These are phyloP conservation scores for Tokudaia tokunoshimensis DNA, from an alignment of 2,797 vertebrate species.

Conservation along the genomic window DNA sequence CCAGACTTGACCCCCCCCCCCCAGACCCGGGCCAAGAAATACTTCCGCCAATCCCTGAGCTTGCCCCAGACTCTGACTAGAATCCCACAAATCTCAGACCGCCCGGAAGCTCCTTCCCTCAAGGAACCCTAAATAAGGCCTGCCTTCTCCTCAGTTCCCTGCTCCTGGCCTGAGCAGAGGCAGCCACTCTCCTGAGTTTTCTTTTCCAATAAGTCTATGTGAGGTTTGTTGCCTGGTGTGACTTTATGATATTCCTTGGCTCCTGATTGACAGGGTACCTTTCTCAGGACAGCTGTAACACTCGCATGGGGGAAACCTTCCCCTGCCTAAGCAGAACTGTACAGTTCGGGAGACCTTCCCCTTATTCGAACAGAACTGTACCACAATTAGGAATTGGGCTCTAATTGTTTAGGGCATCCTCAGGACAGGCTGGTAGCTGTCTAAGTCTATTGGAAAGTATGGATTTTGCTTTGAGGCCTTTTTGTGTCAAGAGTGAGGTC, in stretches of 20 bases:
- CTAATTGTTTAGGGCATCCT: not conserved
- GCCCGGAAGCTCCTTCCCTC: no score
- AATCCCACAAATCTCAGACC: not conserved
- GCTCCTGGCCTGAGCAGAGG: not conserved
- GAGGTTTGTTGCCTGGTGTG: not conserved
- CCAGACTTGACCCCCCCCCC: not conserved
- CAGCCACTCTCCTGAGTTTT: not conserved
- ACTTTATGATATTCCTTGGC: not conserved
- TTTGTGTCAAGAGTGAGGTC: not conserved
- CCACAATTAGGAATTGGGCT: not conserved
- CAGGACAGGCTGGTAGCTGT: not conserved
- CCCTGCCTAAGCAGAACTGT: not conserved
- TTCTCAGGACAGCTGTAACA: not conserved
- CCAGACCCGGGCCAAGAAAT: not conserved
- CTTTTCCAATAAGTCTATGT: not conserved
- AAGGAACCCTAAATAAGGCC: no score
- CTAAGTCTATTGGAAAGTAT: not conserved
- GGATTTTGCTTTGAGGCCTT: not conserved
- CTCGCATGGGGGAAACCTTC: not conserved
- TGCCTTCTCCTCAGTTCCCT: not conserved
- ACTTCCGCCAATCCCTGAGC: not conserved
- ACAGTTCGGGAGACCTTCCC: not conserved
- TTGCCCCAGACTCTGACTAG: not conserved
- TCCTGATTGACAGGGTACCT: not conserved
- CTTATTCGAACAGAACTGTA: not conserved